Evolutionary conservation across 2,888 invertebrate genomes (phyloP).

Genomic region (Agrotis puta): DNA sequence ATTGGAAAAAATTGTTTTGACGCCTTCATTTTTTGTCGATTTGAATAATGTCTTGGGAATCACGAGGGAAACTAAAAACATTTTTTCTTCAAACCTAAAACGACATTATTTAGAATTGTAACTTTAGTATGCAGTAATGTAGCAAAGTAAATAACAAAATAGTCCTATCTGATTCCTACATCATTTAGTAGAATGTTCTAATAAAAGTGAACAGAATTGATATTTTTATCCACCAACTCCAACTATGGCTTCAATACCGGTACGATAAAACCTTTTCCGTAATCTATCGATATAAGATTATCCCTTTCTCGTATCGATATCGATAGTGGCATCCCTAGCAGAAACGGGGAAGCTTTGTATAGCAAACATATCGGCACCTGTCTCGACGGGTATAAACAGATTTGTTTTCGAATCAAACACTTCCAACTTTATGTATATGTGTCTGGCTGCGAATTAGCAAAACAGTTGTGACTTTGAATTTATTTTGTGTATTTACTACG

Average conservation of each 20-base stretch:
- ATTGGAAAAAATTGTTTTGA: too few species aligned
- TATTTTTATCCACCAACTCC: conserved; percentile 9
- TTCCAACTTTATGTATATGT: conserved; percentile 3
- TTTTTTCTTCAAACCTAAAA: too few species aligned
- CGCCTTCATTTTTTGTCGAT: too few species aligned
- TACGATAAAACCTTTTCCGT: conserved; percentile 5
- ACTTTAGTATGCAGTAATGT: not conserved
- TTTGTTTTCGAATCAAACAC: conserved; percentile 42
- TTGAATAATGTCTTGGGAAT: not conserved
- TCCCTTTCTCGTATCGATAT: conserved; percentile 22
- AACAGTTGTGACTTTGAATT: conserved; percentile 11
- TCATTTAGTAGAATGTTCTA: not conserved
- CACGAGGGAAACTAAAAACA: not conserved
- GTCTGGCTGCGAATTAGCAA: conserved; percentile 6
- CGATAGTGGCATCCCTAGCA: conserved; percentile 32
- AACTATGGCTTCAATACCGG: not conserved
- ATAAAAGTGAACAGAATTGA: not conserved
- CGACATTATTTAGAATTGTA: not conserved
- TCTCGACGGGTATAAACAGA: conserved; percentile 44
- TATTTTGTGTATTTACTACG: conserved; percentile 6
- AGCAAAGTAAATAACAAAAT: not conserved
- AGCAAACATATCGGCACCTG: conserved; percentile 55
- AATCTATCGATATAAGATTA: conserved; percentile 30
- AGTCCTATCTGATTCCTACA: not conserved
- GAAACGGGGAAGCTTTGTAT: conserved; percentile 26